Evolutionary conservation across 2,113 vertebrate species (phyloP).

Genomic region (Motacilla alba): DNA sequence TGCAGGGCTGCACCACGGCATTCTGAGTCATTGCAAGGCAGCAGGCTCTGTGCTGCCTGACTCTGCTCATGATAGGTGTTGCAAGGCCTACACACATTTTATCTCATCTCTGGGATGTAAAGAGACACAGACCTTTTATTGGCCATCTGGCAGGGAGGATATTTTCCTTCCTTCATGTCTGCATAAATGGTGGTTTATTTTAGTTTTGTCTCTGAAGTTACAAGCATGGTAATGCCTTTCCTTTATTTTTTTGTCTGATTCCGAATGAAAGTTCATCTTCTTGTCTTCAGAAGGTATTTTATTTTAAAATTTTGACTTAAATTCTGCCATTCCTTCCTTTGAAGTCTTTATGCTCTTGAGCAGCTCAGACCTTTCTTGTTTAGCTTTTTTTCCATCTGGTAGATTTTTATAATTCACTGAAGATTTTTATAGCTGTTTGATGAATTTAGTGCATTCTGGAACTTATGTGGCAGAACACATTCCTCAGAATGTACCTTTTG

Average conservation of each 20-base stretch:
- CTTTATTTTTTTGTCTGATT: neutral
- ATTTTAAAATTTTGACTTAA: slow-evolving; percentile 4
- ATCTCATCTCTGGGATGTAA: neutral
- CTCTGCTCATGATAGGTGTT: neutral
- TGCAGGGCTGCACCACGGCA: rapidly evolving
- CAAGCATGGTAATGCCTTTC: neutral
- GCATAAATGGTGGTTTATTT: neutral
- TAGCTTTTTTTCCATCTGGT: slow-evolving; percentile 27
- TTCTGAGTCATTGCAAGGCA: neutral
- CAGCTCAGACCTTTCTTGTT: neutral
- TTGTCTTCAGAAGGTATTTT: neutral
- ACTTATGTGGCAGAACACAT: neutral
- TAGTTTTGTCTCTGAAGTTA: neutral
- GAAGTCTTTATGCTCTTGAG: slow-evolving; percentile 1
- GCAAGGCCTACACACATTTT: neutral
- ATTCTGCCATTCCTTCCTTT: neutral
- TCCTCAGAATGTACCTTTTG: neutral
- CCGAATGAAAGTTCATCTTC: neutral
- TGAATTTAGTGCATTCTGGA: neutral
- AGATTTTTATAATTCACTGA: slow-evolving; percentile 27
- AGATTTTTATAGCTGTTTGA: slow-evolving; percentile 28
- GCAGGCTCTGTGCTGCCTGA: neutral
- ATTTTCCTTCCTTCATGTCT: neutral
- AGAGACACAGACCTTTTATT: neutral
- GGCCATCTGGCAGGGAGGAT: slow-evolving; percentile 11